Percentiles rank a stretch among this genome's conserved stretches.
These are phyloP conservation scores for Spatulosminthurus flaviceps DNA, from an alignment of 2,888 invertebrate genomes.

Conservation along the genomic window DNA sequence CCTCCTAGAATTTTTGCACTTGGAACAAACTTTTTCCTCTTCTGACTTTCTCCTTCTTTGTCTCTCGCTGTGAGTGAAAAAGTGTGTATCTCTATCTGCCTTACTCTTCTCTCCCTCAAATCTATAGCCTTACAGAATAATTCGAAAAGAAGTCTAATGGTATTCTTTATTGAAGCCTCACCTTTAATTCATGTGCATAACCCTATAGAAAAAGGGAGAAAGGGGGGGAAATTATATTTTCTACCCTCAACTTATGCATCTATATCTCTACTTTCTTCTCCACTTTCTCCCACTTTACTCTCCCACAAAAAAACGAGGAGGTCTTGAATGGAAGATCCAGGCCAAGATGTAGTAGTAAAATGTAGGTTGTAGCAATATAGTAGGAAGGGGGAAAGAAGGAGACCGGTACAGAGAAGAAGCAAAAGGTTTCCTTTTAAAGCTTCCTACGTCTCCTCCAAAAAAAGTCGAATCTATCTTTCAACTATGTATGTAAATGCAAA, in stretches of 20 bases:
- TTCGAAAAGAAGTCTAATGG: constrained; percentile 30
- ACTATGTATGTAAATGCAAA: not conserved
- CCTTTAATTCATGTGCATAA: constrained; percentile 29
- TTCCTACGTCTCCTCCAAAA: not conserved
- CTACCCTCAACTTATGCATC: not conserved
- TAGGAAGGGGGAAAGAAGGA: constrained; percentile 18
- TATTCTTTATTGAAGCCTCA: constrained; percentile 31
- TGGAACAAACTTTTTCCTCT: constrained; percentile 1
- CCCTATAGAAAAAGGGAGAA: not conserved
- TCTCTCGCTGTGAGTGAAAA: not conserved
- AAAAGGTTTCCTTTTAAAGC: constrained; percentile 47
- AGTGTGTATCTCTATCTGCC: not conserved
- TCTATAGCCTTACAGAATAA: not conserved
- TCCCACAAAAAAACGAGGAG: too few relatives aligned
- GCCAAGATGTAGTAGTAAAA: constrained; percentile 5
- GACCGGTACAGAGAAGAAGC: not conserved
- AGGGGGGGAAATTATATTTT: constrained; percentile 29
- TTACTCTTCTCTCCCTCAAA: not conserved
- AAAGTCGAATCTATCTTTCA: constrained; percentile 5
- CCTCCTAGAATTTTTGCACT: not conserved
- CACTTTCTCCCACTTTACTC: too few relatives aligned
- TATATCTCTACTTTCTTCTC: too few relatives aligned
- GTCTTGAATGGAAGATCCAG: not conserved
- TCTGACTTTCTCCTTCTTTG: too few relatives aligned
- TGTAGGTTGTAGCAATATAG: not conserved